A percentile compares a stretch with the other conserved stretches of the same genome.
phyloP scores from a whole-genome alignment of 2,888 invertebrate genomes.

The Pterostichus niger region DNA sequence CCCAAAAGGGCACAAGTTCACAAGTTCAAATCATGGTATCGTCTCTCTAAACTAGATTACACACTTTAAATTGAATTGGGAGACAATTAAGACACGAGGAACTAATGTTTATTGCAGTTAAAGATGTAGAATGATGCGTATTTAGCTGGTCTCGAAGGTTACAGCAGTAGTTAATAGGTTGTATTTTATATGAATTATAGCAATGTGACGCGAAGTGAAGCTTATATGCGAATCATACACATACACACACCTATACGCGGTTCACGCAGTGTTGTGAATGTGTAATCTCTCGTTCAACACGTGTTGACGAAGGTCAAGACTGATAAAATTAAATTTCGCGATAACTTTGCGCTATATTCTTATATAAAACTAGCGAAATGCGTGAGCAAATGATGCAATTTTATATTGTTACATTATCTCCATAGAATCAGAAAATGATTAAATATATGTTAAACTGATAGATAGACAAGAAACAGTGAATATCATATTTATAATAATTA shows the following conservation, averaged over 20 bases:
- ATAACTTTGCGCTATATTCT: slow-evolving; percentile 10
- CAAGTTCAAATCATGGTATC: background rate
- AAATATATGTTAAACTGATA: too few species aligned
- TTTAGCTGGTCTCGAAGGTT: slow-evolving; percentile 1
- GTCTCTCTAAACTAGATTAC: too few species aligned
- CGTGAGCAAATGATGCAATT: background rate
- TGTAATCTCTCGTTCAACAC: slow-evolving; percentile 49
- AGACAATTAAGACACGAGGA: too few species aligned
- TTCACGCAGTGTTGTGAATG: background rate
- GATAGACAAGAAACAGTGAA: too few species aligned
- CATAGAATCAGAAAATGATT: too few species aligned
- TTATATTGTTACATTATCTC: too few species aligned
- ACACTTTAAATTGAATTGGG: too few species aligned
- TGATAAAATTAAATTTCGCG: slow-evolving; percentile 42
- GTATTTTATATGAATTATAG: slow-evolving; percentile 4
- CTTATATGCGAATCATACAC: background rate
- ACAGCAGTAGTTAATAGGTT: background rate
- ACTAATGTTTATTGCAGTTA: too few species aligned
- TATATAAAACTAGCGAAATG: background rate
- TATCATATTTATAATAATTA: too few species aligned
- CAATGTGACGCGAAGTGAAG: background rate
- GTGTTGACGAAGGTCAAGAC: slow-evolving; percentile 59
- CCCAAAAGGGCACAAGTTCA: background rate
- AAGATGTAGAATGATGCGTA: background rate
- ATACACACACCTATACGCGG: too few species aligned